phyloP scores from a whole-genome alignment of 2,888 invertebrate species.

The Phyllotreta cruciferae region DNA sequence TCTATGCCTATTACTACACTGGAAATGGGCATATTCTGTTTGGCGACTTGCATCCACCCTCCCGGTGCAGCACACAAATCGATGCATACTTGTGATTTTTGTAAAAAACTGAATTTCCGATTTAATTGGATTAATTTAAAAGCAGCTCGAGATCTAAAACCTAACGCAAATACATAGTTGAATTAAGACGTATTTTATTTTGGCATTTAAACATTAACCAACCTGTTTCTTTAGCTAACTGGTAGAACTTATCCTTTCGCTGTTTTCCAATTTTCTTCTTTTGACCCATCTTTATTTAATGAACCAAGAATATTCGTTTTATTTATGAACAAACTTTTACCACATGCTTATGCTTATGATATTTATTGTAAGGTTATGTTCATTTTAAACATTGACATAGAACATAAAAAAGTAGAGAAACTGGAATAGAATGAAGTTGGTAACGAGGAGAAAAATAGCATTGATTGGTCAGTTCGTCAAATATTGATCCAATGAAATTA shows the following conservation, averaged over 20 bases:
- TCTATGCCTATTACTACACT: slow-evolving; percentile 96
- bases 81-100: slow-evolving; percentile 93
- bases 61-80: slow-evolving; percentile 99
- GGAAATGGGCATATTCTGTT: slow-evolving; percentile 96
- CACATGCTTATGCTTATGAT: too few relatives aligned
- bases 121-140: slow-evolving; percentile 98
- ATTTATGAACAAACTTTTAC: too few relatives aligned
- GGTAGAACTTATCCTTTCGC: slow-evolving; percentile 97
- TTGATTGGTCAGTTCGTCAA: too few relatives aligned
- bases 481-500: too few relatives aligned
- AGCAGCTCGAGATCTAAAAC: slow-evolving; percentile 97
- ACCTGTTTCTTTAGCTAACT: slow-evolving; percentile 98
- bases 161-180: slow-evolving; percentile 61
- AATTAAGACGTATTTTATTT: too few relatives aligned
- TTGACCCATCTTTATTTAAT: slow-evolving; percentile 76
- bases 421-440: too few relatives aligned
- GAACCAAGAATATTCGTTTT: too few relatives aligned
- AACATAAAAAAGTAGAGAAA: too few relatives aligned
- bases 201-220: slow-evolving; percentile 45
- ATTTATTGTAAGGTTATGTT: too few relatives aligned
- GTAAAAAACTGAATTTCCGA: slow-evolving; percentile 95
- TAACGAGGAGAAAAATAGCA: too few relatives aligned
- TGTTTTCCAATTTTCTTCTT: slow-evolving; percentile 97
- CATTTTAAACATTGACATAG: too few relatives aligned
- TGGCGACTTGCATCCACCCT: slow-evolving; percentile 99